These are phyloP conservation scores for Acanthochromis polyacanthus DNA, from an alignment of 2,113 vertebrate species.

Conservation along the genomic window DNA sequence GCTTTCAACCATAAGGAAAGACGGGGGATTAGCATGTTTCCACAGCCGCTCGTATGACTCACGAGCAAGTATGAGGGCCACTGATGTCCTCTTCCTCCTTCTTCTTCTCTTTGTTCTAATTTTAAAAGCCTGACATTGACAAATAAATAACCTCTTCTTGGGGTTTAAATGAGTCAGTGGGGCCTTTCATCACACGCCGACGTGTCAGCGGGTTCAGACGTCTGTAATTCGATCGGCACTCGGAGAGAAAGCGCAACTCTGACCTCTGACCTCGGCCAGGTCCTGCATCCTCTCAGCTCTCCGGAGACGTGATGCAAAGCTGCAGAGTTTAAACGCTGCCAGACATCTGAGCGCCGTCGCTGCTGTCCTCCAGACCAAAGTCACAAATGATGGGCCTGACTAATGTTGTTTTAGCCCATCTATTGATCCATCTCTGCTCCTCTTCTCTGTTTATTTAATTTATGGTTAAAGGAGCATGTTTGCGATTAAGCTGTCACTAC, in stretches of 20 bases:
- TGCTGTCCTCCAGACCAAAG: conserved; percentile 42
- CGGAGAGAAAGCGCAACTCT: conserved; percentile 44
- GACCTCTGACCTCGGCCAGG: conserved; percentile 69
- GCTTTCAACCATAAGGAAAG: conserved; percentile 27
- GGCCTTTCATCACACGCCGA: conserved; percentile 70
- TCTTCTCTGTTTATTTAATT: conserved; percentile 1
- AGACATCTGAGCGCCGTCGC: conserved; percentile 59
- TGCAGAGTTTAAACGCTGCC: conserved; percentile 70
- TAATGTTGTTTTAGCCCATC: conserved; percentile 5
- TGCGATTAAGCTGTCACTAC: conserved; percentile 41
- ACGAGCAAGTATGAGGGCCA: conserved; percentile 48
- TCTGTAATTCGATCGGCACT: conserved; percentile 71
- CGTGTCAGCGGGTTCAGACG: conserved; percentile 72
- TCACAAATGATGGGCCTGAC: conserved; percentile 23
- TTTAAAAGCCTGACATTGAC: conserved; percentile 75
- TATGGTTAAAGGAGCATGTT: conserved; percentile 34
- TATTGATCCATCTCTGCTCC: not conserved
- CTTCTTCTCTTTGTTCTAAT: conserved; percentile 76
- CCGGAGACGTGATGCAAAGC: conserved; percentile 66
- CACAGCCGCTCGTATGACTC: conserved; percentile 65
- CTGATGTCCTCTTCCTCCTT: conserved; percentile 58
- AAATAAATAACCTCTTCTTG: conserved; percentile 76
- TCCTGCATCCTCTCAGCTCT: conserved; percentile 76
- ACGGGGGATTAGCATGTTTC: conserved; percentile 28
- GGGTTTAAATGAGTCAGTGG: conserved; percentile 74